Conservation (phyloP, 2,113 vertebrate species). For the Eudorcas thomsonii region DNA sequence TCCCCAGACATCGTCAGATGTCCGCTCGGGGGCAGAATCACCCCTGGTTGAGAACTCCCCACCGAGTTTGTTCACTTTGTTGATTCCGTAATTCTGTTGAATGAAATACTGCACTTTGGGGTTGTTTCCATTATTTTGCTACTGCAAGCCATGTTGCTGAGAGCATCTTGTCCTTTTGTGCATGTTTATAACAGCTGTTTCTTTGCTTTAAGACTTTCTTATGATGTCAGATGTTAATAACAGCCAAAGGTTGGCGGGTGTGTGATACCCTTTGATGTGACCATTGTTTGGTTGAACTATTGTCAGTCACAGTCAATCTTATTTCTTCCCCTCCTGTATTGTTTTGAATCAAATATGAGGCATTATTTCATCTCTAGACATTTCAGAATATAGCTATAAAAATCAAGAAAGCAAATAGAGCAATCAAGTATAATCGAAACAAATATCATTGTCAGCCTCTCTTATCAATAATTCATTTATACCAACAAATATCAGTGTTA, state of each 20-base stretch:
- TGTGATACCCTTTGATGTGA: rapidly evolving
- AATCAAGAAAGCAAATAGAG: neutral
- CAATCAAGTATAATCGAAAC: neutral
- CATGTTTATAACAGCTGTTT: neutral
- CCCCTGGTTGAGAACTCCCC: neutral
- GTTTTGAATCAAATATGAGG: neutral
- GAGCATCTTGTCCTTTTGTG: neutral
- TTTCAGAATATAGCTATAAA: neutral
- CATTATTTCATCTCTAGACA: neutral
- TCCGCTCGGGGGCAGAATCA: neutral
- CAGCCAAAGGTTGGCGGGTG: neutral
- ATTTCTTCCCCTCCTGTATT: neutral
- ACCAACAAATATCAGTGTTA: neutral
- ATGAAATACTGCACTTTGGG: neutral
- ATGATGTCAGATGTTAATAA: neutral
- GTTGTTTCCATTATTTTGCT: neutral
- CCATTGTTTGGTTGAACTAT: neutral
- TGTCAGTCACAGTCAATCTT: rapidly evolving
- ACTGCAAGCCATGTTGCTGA: rapidly evolving
- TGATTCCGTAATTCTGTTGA: neutral
- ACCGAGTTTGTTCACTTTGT: neutral
- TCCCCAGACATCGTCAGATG: neutral
- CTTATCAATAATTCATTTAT: neutral
- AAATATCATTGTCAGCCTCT: neutral
- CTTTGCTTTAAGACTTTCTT: neutral